These are phyloP conservation scores for Falco naumanni DNA, from an alignment of 2,797 vertebrate species.

Conservation along the genomic window DNA sequence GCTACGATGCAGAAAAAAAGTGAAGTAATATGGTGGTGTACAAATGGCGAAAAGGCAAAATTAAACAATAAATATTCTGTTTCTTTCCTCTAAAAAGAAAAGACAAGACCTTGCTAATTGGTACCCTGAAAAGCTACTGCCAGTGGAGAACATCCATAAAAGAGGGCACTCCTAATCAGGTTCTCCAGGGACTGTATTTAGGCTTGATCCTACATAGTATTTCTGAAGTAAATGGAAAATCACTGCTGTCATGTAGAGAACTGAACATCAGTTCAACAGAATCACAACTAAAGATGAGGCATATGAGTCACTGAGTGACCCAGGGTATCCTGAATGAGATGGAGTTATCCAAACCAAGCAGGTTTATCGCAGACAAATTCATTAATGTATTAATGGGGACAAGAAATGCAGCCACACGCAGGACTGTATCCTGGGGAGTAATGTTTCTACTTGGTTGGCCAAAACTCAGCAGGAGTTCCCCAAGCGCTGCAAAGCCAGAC, in stretches of 20 bases:
- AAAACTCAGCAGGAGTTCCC: background rate
- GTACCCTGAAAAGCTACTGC: background rate
- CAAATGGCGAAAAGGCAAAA: background rate
- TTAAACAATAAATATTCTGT: background rate
- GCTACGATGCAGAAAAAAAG: background rate
- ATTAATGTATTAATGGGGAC: background rate
- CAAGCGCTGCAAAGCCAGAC: background rate
- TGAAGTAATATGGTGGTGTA: background rate
- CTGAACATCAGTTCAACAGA: background rate
- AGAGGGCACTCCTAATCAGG: background rate
- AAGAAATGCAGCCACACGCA: background rate
- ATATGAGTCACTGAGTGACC: background rate
- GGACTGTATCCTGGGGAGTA: background rate
- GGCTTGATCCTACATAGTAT: background rate
- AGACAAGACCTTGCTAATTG: background rate
- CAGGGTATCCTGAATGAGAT: background rate
- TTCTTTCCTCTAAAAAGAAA: background rate
- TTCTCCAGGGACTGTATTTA: background rate
- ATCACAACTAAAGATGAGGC: background rate
- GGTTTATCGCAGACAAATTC: background rate
- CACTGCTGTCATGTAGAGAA: background rate
- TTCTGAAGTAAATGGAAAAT: slow-evolving; percentile 8
- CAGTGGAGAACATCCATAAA: background rate
- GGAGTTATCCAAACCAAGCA: background rate
- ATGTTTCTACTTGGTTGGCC: background rate